phyloP scores from a whole-genome alignment of 2,113 vertebrate species.

The Paradisaea rubra region DNA sequence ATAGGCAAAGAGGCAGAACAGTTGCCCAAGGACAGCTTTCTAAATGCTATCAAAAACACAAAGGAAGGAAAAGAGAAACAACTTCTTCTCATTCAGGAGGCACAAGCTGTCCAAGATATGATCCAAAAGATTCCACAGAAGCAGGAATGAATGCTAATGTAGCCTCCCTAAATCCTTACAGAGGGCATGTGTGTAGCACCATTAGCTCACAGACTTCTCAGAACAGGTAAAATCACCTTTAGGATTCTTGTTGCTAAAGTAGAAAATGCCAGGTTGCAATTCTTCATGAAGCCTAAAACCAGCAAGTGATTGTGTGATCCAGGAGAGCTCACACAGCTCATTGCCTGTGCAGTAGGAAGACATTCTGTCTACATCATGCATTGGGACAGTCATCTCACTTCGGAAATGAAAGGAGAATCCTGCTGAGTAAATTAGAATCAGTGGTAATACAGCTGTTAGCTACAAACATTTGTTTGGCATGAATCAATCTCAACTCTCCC shows the following conservation, averaged over 20 bases:
- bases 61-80: background rate
- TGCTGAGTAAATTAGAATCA: constrained; percentile 70
- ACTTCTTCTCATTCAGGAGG: background rate
- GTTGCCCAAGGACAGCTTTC: background rate
- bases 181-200: background rate
- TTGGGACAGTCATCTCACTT: constrained; percentile 60
- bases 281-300: background rate
- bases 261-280: background rate
- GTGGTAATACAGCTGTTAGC: constrained; percentile 75
- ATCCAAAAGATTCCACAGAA: background rate
- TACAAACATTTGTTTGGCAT: constrained; percentile 75
- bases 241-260: background rate
- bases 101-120: background rate
- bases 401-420: constrained; percentile 67
- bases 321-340: constrained; percentile 30
- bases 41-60: background rate
- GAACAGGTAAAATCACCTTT: background rate
- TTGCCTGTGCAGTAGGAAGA: background rate
- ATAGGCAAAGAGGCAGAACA: background rate
- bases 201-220: background rate
- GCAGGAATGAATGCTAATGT: background rate
- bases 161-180: background rate
- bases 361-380: constrained; percentile 21
- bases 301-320: background rate
- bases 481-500: constrained; percentile 69